Base-by-base conservation (phyloP, 1,140 invertebrate species). In the Propsilocerus akamusi region DNA sequence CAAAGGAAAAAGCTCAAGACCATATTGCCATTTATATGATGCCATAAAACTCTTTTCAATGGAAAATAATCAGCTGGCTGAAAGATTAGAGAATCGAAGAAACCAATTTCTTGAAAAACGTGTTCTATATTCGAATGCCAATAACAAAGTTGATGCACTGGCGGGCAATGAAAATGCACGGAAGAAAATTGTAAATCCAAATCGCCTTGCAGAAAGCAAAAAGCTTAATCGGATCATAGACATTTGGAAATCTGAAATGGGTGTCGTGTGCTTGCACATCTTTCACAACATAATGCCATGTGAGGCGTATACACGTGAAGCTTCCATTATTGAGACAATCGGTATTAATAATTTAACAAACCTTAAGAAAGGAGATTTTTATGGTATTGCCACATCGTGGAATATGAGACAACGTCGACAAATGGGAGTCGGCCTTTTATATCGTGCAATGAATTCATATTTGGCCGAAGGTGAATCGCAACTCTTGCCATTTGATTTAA, bases 291-390 rank as follows among this genome's bases (percentile, higher is more conserved):
- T 86, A 2, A 86, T 90, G 51, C 79, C 87, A 0, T 86, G 81
- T 1, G 94, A 97, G 68, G 92, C 94, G 3, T 90, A 85, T 56
- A 93, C 88, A 0, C 71, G 93, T 52, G 94, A 98, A 67, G 91
- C 91, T 1, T 76, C 83, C 20, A 97, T 98, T 74, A 92, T 97
- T 17, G 84, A 90, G 56, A 83, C 88, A 0, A 60, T 97, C 26
- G 82, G 86, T 56, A 53, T 86, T 10, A 58, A 71, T 2, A 81
- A 83, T 58, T 67, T 97, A 49, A 86, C 76, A 23, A 97, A 97
- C 70, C 63, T 78, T 12, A 84, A 85, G 60, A 60, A 62, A 32
- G 92, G 93, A 0, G 81, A 89, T 51, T 90, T 86, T 61, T 93
- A 94, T 60, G 89, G 89, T 0, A 66, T 76, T 0, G 70, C 77